Conservation (phyloP, 2,888 invertebrate species). For the Mythimna pallens region DNA sequence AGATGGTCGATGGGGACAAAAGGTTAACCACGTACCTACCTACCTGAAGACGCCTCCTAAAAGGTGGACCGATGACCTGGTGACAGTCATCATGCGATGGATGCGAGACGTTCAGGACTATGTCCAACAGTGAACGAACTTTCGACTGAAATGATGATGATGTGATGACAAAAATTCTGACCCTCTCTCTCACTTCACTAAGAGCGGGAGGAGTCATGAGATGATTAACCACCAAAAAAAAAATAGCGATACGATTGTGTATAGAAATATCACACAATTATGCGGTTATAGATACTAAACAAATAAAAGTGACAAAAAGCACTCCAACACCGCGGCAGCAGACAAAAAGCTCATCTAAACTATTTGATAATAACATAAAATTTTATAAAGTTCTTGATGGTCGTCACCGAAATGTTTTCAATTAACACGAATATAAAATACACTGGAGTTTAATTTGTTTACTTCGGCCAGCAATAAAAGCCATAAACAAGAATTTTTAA, state of each 20-base stretch:
- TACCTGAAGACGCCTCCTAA: too few relatives aligned
- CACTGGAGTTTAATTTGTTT: constrained; percentile 65
- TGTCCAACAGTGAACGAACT: too few relatives aligned
- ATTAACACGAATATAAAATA: constrained; percentile 66
- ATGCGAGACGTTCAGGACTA: too few relatives aligned
- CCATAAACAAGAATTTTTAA: constrained; percentile 59
- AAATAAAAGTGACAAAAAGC: constrained; percentile 22
- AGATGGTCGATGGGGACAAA: too few relatives aligned
- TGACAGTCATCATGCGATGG: too few relatives aligned
- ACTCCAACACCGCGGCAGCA: background rate
- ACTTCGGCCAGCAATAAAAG: constrained; percentile 63
- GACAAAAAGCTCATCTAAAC: constrained; percentile 31
- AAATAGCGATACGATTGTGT: background rate
- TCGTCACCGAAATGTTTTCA: constrained; percentile 54
- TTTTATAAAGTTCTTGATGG: constrained; percentile 46
- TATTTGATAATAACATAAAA: constrained; percentile 57
- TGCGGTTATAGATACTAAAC: background rate
- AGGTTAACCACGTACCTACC: too few relatives aligned
- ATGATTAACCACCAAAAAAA: background rate
- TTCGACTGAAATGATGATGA: too few relatives aligned
- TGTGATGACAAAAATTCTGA: too few relatives aligned
- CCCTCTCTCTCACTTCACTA: too few relatives aligned
- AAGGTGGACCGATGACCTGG: too few relatives aligned
- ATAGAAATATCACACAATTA: background rate
- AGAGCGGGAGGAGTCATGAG: too few relatives aligned